A percentile compares a stretch with the other conserved stretches of the same genome.
Conservation (phyloP, 2,888 invertebrate species). For the Sclerodermus sp. region DNA sequence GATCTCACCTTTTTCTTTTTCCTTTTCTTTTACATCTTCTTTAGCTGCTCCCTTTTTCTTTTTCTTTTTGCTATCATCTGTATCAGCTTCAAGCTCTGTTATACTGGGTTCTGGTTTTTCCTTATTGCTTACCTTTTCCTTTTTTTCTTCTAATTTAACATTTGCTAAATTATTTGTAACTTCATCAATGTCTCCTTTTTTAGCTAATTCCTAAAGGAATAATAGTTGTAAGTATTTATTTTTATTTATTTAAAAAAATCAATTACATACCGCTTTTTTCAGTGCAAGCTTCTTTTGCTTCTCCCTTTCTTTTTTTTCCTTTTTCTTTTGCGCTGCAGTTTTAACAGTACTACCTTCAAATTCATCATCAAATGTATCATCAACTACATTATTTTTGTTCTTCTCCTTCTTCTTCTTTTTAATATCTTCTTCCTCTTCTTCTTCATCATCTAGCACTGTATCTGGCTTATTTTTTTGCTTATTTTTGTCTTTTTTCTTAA, state of each 20-base stretch:
- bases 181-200: slow-evolving; percentile 46
- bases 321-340: slow-evolving; percentile 85
- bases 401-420: slow-evolving; percentile 26
- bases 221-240: slow-evolving; percentile 5
- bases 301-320: slow-evolving; percentile 84
- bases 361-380: slow-evolving; percentile 50
- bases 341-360: slow-evolving; percentile 68
- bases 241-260: background rate
- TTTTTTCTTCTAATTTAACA: slow-evolving; percentile 21
- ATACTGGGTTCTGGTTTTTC: slow-evolving; percentile 11
- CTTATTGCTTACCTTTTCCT: slow-evolving; percentile 19
- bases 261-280: slow-evolving; percentile 59
- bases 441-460: slow-evolving; percentile 29
- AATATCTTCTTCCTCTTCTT: slow-evolving; percentile 24
- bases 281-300: slow-evolving; percentile 74
- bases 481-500: too few species aligned
- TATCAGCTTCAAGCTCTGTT: slow-evolving; percentile 44
- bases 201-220: slow-evolving; percentile 40
- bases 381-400: slow-evolving; percentile 24
- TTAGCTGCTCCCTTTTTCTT: slow-evolving; percentile 59
- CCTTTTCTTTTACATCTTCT: slow-evolving; percentile 58
- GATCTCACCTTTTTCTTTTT: slow-evolving; percentile 58
- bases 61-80: slow-evolving; percentile 58
- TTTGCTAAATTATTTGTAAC: slow-evolving; percentile 45
- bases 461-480: too few species aligned